Percentiles rank a stretch among this genome's conserved stretches.
Conservation (phyloP, 2,113 vertebrate genomes). For the Calidris pygmaea region DNA sequence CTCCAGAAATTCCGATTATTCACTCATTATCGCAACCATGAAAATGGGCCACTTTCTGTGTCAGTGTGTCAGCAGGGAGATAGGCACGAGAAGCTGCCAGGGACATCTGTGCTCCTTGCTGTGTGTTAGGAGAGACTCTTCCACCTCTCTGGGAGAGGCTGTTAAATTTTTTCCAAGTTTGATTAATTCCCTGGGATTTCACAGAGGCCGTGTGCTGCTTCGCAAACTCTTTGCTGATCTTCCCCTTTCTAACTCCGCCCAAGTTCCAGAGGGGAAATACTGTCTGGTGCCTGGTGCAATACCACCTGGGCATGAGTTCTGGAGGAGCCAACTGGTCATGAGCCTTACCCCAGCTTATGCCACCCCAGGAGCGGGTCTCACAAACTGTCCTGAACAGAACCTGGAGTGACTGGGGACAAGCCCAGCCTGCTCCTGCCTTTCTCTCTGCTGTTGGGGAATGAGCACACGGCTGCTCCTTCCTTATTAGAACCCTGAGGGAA, state of each 20-base stretch:
- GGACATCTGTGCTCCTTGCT: neutral
- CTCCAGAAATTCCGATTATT: neutral
- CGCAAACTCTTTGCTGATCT: neutral
- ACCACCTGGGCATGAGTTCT: neutral
- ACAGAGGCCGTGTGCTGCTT: neutral
- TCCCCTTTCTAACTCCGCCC: neutral
- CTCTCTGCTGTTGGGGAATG: neutral
- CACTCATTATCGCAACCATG: neutral
- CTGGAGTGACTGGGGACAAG: neutral
- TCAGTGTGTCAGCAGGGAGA: neutral
- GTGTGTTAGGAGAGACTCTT: neutral
- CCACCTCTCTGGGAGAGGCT: neutral
- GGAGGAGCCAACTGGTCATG: neutral
- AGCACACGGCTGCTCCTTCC: neutral
- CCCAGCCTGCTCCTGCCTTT: neutral
- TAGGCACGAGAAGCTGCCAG: neutral
- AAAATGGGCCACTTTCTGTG: conserved; percentile 10
- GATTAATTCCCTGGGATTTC: neutral
- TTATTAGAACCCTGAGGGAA: neutral
- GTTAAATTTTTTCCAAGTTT: neutral
- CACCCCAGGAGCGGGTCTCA: neutral
- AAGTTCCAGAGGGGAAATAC: neutral
- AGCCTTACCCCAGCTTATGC: rapidly evolving
- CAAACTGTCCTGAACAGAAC: neutral
- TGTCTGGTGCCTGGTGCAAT: neutral